Conservation (phyloP, 2,797 vertebrate genomes). For the Gila robusta region DNA sequence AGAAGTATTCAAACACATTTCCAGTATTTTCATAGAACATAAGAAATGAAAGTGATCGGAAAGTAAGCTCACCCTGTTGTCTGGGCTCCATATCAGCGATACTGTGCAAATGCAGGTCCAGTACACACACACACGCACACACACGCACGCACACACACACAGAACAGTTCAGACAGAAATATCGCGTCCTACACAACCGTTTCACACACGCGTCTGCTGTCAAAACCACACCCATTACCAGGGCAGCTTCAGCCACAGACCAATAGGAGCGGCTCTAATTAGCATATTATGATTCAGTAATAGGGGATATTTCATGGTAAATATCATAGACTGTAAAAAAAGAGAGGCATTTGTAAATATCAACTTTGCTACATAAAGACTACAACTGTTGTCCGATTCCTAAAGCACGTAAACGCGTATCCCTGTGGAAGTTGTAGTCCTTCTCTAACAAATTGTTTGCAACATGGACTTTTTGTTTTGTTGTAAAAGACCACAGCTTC, state of each 20-base stretch:
- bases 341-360: background rate
- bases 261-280: conserved; percentile 16
- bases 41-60: background rate
- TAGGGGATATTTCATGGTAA: background rate
- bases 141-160: conserved; percentile 17
- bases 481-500: background rate
- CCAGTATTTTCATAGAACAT: background rate
- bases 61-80: conserved; percentile 77
- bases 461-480: background rate
- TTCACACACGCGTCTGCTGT: conserved; percentile 47
- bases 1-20: background rate
- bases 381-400: background rate
- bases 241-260: conserved; percentile 63
- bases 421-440: background rate
- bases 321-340: background rate
- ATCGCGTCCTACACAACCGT: background rate
- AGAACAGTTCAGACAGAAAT: conserved; percentile 60
- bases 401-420: background rate
- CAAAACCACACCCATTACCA: conserved; percentile 46
- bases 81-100: conserved; percentile 75
- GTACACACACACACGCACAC: conserved; percentile 23
- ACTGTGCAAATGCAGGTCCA: conserved; percentile 24
- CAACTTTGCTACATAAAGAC: background rate
- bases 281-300: background rate
- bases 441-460: background rate